Conservation (phyloP, 2,888 invertebrate species). For the Leucophenga montana region DNA sequence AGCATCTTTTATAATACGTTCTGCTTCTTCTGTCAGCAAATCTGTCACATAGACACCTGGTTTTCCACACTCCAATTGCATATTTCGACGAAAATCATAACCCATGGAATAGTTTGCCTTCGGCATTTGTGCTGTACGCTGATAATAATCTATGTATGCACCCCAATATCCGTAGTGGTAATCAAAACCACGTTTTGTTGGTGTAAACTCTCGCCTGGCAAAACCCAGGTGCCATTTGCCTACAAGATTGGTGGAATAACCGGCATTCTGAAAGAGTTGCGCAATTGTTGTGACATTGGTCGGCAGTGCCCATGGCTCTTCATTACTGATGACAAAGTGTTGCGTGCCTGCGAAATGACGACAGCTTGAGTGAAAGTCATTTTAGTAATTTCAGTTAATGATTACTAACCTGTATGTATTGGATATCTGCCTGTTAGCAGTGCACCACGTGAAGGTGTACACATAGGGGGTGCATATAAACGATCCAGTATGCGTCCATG, state of each 20-base stretch:
- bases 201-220: constrained; percentile 77
- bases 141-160: constrained; percentile 87
- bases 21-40: constrained; percentile 79
- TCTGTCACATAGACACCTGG: constrained; percentile 80
- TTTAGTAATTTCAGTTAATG: neutral
- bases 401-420: constrained; percentile 80
- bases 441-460: constrained; percentile 88
- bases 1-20: constrained; percentile 75
- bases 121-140: constrained; percentile 75
- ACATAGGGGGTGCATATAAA: constrained; percentile 85
- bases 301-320: constrained; percentile 83
- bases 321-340: constrained; percentile 79
- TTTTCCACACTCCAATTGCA: constrained; percentile 75
- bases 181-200: constrained; percentile 84
- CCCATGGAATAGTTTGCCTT: constrained; percentile 69
- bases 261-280: constrained; percentile 79
- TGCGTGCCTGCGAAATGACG: constrained; percentile 77
- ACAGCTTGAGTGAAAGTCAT: neutral
- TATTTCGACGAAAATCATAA: constrained; percentile 75
- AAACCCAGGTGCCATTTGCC: constrained; percentile 96
- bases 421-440: constrained; percentile 91
- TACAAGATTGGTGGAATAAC: constrained; percentile 86
- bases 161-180: constrained; percentile 89
- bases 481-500: constrained; percentile 89
- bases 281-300: constrained; percentile 81